Percentiles rank a stretch among this genome's conserved stretches.
Conservation (phyloP, 2,888 invertebrate genomes). For the Tenthredo scrophulariae region DNA sequence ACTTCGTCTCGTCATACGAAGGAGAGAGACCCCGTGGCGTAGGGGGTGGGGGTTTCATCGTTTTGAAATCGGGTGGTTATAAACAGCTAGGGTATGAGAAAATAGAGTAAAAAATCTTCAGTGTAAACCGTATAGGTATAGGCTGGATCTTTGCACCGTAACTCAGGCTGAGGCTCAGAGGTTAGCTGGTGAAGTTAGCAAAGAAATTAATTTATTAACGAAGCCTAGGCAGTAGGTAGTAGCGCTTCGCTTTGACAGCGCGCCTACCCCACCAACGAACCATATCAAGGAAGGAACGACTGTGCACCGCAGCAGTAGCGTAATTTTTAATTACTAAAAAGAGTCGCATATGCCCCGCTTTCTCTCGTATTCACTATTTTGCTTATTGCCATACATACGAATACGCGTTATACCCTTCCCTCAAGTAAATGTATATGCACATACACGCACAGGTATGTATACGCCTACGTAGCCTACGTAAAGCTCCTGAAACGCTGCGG, state of each 20-base stretch:
- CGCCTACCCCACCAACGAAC: neutral
- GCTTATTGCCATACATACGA: constrained; percentile 8
- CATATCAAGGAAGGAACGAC: neutral
- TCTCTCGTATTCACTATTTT: constrained; percentile 32
- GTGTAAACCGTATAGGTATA: neutral
- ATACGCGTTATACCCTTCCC: neutral
- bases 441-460: neutral
- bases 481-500: neutral
- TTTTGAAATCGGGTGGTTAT: constrained; percentile 4
- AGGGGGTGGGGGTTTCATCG: neutral
- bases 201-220: constrained; percentile 50
- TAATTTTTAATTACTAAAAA: constrained; percentile 50
- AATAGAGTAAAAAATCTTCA: neutral
- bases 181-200: neutral
- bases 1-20: neutral
- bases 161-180: no score
- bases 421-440: neutral
- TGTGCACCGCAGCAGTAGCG: neutral
- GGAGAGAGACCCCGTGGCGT: neutral
- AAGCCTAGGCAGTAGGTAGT: constrained; percentile 6
- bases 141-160: neutral
- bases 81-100: neutral
- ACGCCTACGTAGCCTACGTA: neutral
- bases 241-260: constrained; percentile 42
- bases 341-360: constrained; percentile 19